Evolutionary conservation across 2,113 vertebrate genomes (phyloP).

Genomic region (Perca fluviatilis): DNA sequence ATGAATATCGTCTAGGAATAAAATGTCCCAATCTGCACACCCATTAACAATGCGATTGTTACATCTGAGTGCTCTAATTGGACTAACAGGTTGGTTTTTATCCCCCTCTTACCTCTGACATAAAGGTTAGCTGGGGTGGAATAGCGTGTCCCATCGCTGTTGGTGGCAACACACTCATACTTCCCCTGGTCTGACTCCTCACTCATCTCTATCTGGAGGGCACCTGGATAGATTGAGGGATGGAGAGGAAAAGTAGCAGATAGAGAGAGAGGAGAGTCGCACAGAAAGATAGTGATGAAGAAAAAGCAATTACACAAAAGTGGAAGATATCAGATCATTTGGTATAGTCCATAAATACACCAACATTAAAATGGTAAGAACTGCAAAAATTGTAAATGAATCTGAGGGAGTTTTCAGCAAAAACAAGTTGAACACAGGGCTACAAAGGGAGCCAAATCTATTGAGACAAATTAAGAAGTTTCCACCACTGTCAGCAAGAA

Average conservation of each 20-base stretch:
- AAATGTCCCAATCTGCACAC: background rate
- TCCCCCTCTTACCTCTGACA: conserved; percentile 94
- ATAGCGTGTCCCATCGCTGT: conserved; percentile 98
- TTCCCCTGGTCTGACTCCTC: conserved; percentile 99
- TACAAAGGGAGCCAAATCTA: conserved; percentile 68
- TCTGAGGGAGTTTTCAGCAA: conserved; percentile 61
- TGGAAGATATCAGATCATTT: conserved; percentile 69
- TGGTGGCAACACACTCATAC: conserved; percentile 99
- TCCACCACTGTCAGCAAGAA: conserved; percentile 79
- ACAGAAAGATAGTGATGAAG: conserved; percentile 55
- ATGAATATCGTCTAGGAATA: background rate
- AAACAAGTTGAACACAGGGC: conserved; percentile 52
- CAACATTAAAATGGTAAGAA: conserved; percentile 87
- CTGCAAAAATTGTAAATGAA: conserved; percentile 90
- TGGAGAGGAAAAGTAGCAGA: conserved; percentile 36
- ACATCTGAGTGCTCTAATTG: conserved; percentile 11
- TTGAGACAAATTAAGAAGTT: conserved; percentile 55
- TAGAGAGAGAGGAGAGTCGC: conserved; percentile 45
- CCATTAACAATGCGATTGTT: background rate
- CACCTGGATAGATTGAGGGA: conserved; percentile 86
- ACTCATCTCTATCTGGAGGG: conserved; percentile 98
- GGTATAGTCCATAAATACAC: conserved; percentile 29
- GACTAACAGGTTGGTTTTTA: conserved; percentile 44
- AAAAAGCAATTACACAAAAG: conserved; percentile 61
- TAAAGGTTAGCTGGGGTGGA: conserved; percentile 99